Evolutionary conservation across 1,140 invertebrate genomes (phyloP), one percentile per base, ranked within the genome.

Genomic region (Panulirus ornatus): DNA sequence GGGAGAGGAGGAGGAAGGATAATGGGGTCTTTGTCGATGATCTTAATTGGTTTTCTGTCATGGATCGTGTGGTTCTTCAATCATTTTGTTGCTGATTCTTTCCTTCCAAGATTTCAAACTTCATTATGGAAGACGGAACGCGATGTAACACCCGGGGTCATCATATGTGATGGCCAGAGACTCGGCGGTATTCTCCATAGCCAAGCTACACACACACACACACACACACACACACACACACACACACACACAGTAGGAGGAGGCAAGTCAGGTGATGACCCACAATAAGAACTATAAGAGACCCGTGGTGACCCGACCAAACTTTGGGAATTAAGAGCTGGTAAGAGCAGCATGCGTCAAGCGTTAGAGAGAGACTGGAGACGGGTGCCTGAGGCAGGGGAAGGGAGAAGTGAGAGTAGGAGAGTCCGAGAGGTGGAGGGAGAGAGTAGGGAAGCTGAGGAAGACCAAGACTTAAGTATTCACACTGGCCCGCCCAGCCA

Each of bases 401-500:
- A 19, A 63, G 58, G 2, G 22, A 63, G 58, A 27, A 27, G 58
- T 2, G 58, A 27, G 5, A 63, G 58, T 2, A 19, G 22, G 51
- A 19, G 11, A 58, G 51, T 3, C 51, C 16, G 51, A 58, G 54
- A 58, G 19, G 54, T 19, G 11, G n/a, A 27, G n/a, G 30, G 30
- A 2, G 58, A 11, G 44, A 14, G 5, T 3, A 30, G 58, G 5
- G 0, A 27, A 66, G 30, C n/a, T 22, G 22, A 27, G 27, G 27
- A 34, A 34, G 51, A 51, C 47, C 54, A 47, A 78, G 54, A 81
- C 78, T 81, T 81, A 30, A 81, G 78, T 58, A 81, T 81, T 81
- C 78, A 81, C 78, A 58, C 34, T 8, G 30, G 47, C 42, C 34
- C 70, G 47, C 42, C 11, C n/a, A 3, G 47, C 78, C 78, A 81